A percentile compares a stretch with the other conserved stretches of the same genome.
These are phyloP conservation scores for Rhegmatorhina hoffmannsi DNA, from an alignment of 2,113 vertebrate genomes.

Conservation along the genomic window DNA sequence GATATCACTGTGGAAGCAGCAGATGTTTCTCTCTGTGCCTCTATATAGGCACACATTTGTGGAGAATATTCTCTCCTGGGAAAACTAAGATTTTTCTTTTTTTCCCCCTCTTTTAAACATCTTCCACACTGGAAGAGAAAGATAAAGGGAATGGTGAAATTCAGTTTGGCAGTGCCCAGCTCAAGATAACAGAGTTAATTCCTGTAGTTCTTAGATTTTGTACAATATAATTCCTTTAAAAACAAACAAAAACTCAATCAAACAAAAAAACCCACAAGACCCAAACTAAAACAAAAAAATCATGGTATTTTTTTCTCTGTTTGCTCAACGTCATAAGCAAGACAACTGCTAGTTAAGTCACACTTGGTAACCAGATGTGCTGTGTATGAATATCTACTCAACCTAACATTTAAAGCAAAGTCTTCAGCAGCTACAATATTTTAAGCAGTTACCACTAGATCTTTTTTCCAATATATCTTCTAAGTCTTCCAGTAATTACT, in stretches of 20 bases:
- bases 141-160: background rate
- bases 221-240: background rate
- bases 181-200: background rate
- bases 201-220: background rate
- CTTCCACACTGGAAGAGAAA: background rate
- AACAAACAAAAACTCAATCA: background rate
- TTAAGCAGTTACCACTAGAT: conserved; percentile 15
- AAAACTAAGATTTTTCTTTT: background rate
- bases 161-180: background rate
- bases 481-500: conserved; percentile 57
- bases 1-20: background rate
- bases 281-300: background rate
- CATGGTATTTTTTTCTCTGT: background rate
- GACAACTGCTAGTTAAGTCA: background rate
- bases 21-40: background rate
- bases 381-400: background rate
- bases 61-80: background rate
- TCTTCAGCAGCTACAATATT: conserved; percentile 14
- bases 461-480: conserved; percentile 21
- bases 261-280: background rate
- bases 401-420: conserved; percentile 45
- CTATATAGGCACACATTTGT: background rate
- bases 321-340: background rate
- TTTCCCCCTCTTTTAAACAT: background rate
- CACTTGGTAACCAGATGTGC: background rate